phyloP scores from a whole-genome alignment of 2,888 invertebrate species.

The Andrena marginata region DNA sequence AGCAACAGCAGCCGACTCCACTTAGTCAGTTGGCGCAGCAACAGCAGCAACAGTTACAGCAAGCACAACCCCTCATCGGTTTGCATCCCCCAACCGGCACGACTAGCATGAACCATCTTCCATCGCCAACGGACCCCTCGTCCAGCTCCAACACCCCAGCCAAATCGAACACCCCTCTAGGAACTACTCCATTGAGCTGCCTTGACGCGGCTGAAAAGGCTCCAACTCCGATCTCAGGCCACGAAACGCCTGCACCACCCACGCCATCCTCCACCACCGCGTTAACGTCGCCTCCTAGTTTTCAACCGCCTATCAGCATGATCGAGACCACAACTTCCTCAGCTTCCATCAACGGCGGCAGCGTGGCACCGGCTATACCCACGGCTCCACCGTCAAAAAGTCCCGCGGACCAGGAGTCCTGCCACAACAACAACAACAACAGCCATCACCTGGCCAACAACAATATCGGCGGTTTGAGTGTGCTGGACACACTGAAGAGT shows the following conservation, averaged over 20 bases:
- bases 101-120: conserved; percentile 85
- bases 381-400: conserved; percentile 86
- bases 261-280: conserved; percentile 83
- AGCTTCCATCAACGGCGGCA: conserved; percentile 69
- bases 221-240: conserved; percentile 85
- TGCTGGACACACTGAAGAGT: conserved; percentile 87
- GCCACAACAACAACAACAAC: conserved; percentile 86
- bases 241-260: conserved; percentile 86
- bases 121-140: conserved; percentile 86
- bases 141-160: conserved; percentile 81
- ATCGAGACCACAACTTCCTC: conserved; percentile 78
- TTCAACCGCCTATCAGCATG: conserved; percentile 79
- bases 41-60: conserved; percentile 83
- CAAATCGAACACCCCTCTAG: conserved; percentile 81
- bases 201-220: conserved; percentile 82
- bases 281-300: conserved; percentile 81
- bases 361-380: conserved; percentile 76
- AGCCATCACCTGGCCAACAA: conserved; percentile 85
- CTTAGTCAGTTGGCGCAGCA: conserved; percentile 81
- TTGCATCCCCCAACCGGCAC: conserved; percentile 84
- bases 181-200: conserved; percentile 72
- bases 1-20: conserved; percentile 78
- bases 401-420: conserved; percentile 84
- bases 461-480: conserved; percentile 84
- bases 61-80: conserved; percentile 73